Percentiles rank a stretch among this genome's conserved stretches.
Evolutionary conservation across 2,113 vertebrate genomes (phyloP).

Genomic region (Hepsetus odoe): DNA sequence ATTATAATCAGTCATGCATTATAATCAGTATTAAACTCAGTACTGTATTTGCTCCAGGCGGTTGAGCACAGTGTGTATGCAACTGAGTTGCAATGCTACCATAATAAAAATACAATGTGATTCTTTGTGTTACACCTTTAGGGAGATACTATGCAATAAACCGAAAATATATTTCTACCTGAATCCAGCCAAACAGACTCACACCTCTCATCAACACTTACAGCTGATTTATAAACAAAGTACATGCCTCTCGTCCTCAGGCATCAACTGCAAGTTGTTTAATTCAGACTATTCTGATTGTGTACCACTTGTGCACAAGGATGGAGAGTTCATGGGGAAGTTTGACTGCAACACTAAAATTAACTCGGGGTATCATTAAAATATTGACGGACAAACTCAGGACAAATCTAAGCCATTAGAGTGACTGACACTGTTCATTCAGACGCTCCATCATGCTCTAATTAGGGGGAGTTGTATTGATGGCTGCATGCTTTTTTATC

Average conservation of each 20-base stretch:
- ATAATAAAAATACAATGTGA: too few species aligned
- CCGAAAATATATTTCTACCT: neutral
- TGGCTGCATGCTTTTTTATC: neutral
- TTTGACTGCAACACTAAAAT: conserved; percentile 22
- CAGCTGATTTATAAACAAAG: conserved; percentile 45
- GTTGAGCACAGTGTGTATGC: too few species aligned
- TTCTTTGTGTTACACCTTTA: neutral
- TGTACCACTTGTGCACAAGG: conserved; percentile 12
- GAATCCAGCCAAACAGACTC: neutral
- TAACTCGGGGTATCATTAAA: conserved; percentile 15
- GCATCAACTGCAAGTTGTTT: conserved; percentile 29
- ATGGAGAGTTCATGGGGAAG: conserved; percentile 10
- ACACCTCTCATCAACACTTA: conserved; percentile 24
- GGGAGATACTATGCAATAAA: conserved; percentile 16
- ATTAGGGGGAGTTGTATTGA: conserved; percentile 6
- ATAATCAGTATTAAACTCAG: too few species aligned
- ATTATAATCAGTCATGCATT: too few species aligned
- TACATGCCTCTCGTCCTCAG: conserved; percentile 33
- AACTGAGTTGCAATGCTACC: too few species aligned
- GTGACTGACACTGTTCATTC: conserved; percentile 26
- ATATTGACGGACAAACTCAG: neutral
- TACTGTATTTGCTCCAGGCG: too few species aligned
- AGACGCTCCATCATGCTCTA: neutral
- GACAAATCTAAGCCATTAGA: conserved; percentile 26
- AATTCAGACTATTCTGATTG: conserved; percentile 38